Conservation (phyloP, 2,113 vertebrate species). For the Rhadina sibilatrix region DNA sequence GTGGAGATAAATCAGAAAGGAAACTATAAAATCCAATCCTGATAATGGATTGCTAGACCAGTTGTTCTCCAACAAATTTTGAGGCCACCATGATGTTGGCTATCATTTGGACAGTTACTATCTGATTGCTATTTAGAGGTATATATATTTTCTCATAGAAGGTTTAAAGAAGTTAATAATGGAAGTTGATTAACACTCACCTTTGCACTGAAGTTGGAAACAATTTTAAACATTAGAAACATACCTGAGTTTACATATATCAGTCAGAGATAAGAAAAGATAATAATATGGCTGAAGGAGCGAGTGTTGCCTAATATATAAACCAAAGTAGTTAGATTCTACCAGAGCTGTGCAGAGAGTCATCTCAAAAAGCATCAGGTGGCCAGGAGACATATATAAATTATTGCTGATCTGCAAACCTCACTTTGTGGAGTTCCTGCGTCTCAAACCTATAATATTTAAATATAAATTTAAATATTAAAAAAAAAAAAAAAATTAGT, state of each 20-base stretch:
- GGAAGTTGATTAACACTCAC: neutral
- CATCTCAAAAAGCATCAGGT: neutral
- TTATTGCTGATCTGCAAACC: neutral
- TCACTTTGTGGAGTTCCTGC: neutral
- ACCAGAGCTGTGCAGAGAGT: neutral
- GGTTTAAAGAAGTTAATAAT: neutral
- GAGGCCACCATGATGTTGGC: neutral
- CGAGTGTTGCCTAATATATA: rapidly evolving
- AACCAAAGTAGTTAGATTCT: neutral
- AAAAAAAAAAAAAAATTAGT: neutral
- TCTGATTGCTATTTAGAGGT: neutral
- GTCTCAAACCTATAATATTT: neutral
- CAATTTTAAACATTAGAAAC: neutral
- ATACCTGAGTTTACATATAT: neutral
- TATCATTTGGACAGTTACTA: neutral
- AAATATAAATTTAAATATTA: too few relatives aligned
- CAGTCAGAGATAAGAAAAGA: neutral
- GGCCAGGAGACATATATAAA: neutral
- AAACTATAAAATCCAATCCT: neutral
- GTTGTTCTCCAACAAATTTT: neutral
- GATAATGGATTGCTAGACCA: neutral
- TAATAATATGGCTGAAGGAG: neutral
- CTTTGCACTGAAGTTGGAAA: neutral
- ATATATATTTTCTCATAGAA: neutral
- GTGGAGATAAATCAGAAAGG: neutral